Evolutionary conservation across 2,113 vertebrate species (phyloP).

Genomic region (Leptodactylus fuscus): DNA sequence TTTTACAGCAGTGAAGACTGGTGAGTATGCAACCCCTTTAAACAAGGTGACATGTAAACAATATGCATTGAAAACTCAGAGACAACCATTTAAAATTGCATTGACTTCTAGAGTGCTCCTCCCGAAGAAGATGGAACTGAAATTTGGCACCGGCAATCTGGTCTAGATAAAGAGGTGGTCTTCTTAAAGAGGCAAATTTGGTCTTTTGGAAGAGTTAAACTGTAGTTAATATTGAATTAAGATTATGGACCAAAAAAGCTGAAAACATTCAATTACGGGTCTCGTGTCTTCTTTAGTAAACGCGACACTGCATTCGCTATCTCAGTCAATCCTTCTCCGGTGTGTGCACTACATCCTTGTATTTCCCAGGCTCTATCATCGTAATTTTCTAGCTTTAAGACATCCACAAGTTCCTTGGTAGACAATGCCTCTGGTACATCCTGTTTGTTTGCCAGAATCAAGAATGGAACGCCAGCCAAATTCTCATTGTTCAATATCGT

Average conservation of each 20-base stretch:
- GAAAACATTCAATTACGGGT: not conserved
- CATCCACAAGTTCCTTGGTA: slow-evolving; percentile 71
- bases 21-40: no score
- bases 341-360: slow-evolving; percentile 78
- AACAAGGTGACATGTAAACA: slow-evolving; percentile 31
- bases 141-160: not conserved
- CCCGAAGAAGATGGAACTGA: not conserved
- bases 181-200: not conserved
- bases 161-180: not conserved
- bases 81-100: not conserved
- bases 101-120: not conserved
- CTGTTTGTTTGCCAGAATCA: slow-evolving; percentile 91
- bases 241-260: not conserved
- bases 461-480: slow-evolving; percentile 75
- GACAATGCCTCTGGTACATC: slow-evolving; percentile 76
- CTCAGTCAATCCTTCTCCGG: slow-evolving; percentile 78
- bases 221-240: not conserved
- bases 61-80: not conserved
- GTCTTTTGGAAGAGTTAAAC: not conserved
- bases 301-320: slow-evolving; percentile 74
- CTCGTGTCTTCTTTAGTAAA: slow-evolving; percentile 70
- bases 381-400: slow-evolving; percentile 67
- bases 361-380: slow-evolving; percentile 76
- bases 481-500: slow-evolving; percentile 74
- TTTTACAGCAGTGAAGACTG: no score